Conservation (phyloP, 2,888 invertebrate genomes). For the Emesis furor region DNA sequence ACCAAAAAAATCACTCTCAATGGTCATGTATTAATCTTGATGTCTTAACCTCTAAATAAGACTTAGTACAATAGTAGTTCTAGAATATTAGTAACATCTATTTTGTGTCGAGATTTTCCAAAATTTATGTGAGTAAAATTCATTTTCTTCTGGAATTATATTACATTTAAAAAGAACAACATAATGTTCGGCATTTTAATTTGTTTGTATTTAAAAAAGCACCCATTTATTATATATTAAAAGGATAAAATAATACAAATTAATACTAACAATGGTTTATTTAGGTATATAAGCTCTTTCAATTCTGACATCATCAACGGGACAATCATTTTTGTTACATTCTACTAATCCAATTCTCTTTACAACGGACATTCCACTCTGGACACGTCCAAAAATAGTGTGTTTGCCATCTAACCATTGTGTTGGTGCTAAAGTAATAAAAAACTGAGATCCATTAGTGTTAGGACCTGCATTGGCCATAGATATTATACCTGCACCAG, state of each 20-base stretch:
- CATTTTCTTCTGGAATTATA: too few species aligned
- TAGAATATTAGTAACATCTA: too few species aligned
- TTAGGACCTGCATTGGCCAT: slow-evolving; percentile 99
- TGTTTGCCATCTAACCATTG: slow-evolving; percentile 99
- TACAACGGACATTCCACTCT: slow-evolving; percentile 97
- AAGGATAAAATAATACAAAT: background rate
- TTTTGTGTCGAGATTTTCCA: too few species aligned
- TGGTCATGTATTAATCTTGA: too few species aligned
- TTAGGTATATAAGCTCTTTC: slow-evolving; percentile 88
- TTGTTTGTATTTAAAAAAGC: too few species aligned
- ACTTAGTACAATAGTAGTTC: too few species aligned
- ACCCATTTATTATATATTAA: too few species aligned
- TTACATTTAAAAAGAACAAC: too few species aligned
- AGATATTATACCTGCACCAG: slow-evolving; percentile 97
- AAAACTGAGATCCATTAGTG: slow-evolving; percentile 99
- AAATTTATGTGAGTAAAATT: too few species aligned
- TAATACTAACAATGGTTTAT: slow-evolving; percentile 62
- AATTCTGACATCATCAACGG: slow-evolving; percentile 97
- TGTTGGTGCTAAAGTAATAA: slow-evolving; percentile 98
- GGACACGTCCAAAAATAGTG: slow-evolving; percentile 98
- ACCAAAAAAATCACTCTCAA: too few species aligned
- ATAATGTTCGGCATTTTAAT: too few species aligned
- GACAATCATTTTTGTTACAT: slow-evolving; percentile 98
- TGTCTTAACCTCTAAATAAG: too few species aligned
- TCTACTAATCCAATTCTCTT: slow-evolving; percentile 98